These are phyloP conservation scores for Synchiropus splendidus DNA, from an alignment of 2,113 vertebrate species.

Conservation along the genomic window DNA sequence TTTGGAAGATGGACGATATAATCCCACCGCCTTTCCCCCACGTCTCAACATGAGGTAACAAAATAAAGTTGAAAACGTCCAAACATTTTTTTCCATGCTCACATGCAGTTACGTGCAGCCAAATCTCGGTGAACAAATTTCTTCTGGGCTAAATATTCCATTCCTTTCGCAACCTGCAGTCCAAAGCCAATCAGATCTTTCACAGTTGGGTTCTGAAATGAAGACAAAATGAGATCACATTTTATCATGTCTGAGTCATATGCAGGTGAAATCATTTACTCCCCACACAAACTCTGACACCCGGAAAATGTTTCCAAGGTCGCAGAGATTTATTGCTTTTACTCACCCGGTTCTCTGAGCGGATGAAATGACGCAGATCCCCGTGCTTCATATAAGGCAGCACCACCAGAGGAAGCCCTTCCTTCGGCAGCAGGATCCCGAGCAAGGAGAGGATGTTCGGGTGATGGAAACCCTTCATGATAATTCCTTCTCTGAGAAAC, in stretches of 20 bases:
- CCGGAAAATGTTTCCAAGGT: neutral
- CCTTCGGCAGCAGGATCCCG: slow-evolving; percentile 80
- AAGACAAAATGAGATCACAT: no score
- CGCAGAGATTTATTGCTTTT: slow-evolving; percentile 5
- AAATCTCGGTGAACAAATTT: slow-evolving; percentile 95
- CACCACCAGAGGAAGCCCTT: slow-evolving; percentile 83
- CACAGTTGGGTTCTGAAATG: slow-evolving; percentile 81
- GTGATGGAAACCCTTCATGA: slow-evolving; percentile 92
- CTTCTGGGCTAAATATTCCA: slow-evolving; percentile 88
- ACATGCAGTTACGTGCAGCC: slow-evolving; percentile 98
- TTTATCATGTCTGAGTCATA: no score
- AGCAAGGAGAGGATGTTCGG: slow-evolving; percentile 82
- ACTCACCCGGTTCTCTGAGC: slow-evolving; percentile 76
- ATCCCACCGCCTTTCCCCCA: no score
- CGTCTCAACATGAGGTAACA: no score
- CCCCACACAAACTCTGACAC: neutral
- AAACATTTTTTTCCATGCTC: slow-evolving; percentile 57
- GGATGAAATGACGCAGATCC: slow-evolving; percentile 88
- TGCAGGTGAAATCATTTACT: no score
- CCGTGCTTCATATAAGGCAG: slow-evolving; percentile 92
- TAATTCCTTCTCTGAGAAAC: slow-evolving; percentile 87
- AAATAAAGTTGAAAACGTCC: no score
- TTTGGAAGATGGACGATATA: no score
- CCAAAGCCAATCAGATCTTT: slow-evolving; percentile 93
- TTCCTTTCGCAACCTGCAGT: slow-evolving; percentile 88